Evolutionary conservation across 2,113 vertebrate species (phyloP), one percentile per base, ranked within the genome.

Genomic region (Pyxicephalus adspersus): DNA sequence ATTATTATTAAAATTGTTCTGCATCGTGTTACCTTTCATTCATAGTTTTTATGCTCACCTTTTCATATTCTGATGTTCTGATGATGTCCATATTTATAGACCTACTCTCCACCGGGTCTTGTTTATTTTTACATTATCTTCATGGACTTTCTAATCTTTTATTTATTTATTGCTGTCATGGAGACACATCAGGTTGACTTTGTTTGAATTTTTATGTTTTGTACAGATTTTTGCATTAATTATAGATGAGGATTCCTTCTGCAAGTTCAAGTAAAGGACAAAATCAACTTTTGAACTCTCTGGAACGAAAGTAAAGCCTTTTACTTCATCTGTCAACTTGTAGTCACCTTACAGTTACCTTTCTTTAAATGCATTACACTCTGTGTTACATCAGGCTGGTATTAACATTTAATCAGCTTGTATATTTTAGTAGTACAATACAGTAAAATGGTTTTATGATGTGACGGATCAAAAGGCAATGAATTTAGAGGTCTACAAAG

Each of bases 231-330:
- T 26, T 75, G 20, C 61, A 75, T 82, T 66, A 52, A 82, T 82
- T 82, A 82, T 82, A 75, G 34, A 82, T 82, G 71, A 82, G 80
- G 60, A 75, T 75, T 64, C 61, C 80, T 74, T 66, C 71, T 5
- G 18, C 61, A 82, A 82, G 80, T 82, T 82, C 80, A 82, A 66
- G 6, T 18, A 75, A 73, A 82, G 80, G 80, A 45, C 80, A 82
- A 66, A 82, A 82, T 75, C 70, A 75, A 82, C 80, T 74, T 65
- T 75, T 75, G 71, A 82, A 82, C 80, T 66, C 63, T 11, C 15
- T 31, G 15, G 34, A 23, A 75, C 4, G 51, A 45, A 58, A 66
- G 26, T 38, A 63, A 20, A 38, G 80, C 45, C 38, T 81, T 65
- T 57, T 73, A 20, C 29, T 75, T 75, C 52, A 20, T 66, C 63